Percentiles rank a stretch among this genome's conserved stretches.
Conservation (phyloP, 1,140 invertebrate species). For the Anthonomus grandis region DNA sequence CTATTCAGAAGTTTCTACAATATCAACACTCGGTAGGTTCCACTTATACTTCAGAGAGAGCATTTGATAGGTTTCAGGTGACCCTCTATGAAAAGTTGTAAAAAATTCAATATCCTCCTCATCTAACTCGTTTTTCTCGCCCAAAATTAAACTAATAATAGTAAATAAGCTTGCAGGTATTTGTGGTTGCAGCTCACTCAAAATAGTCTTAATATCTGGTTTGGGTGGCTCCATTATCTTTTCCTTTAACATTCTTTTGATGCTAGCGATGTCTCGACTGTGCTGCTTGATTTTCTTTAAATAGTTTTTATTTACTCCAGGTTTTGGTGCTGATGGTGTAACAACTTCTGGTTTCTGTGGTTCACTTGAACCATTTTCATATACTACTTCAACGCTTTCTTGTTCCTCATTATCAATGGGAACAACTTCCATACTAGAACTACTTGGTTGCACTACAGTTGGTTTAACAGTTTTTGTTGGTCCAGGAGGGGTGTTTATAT, state of each 20-base stretch:
- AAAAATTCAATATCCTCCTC: constrained; percentile 41
- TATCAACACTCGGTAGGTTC: constrained; percentile 39
- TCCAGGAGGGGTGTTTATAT: constrained; percentile 15
- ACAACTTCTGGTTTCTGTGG: neutral
- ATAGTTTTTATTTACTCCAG: constrained; percentile 26
- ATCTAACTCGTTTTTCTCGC: constrained; percentile 33
- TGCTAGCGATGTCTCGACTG: constrained; percentile 39
- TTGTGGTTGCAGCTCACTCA: constrained; percentile 6
- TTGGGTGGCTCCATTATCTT: constrained; percentile 20
- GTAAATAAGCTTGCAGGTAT: constrained; percentile 19
- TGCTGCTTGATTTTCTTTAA: constrained; percentile 40
- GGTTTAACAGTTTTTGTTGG: constrained; percentile 8
- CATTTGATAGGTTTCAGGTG: constrained; percentile 39
- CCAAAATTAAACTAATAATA: constrained; percentile 17
- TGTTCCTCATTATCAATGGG: neutral
- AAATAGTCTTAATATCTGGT: constrained; percentile 23
- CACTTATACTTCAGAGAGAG: constrained; percentile 41
- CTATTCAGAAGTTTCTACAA: too few species aligned
- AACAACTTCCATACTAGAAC: too few species aligned
- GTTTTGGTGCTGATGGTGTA: neutral
- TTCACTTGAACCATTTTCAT: neutral
- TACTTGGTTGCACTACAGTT: neutral
- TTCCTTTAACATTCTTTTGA: constrained; percentile 38
- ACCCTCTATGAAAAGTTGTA: constrained; percentile 36
- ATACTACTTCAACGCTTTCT: neutral